Evolutionary conservation across 2,888 invertebrate genomes (phyloP).

Genomic region (Malthinus seriepunctatus): DNA sequence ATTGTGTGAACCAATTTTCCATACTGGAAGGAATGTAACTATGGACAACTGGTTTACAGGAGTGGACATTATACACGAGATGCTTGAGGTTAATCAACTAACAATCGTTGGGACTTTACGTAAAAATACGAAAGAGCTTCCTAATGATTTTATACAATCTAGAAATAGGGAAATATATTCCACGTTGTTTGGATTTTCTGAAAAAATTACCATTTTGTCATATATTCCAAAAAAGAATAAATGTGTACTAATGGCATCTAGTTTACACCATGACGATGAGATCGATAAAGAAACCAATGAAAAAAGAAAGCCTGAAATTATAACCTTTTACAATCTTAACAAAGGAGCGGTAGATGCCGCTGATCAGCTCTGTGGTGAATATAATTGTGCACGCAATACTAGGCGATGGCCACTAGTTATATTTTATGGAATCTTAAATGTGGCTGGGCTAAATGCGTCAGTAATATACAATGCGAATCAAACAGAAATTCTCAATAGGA

Average conservation of each 20-base stretch:
- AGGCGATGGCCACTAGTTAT: conserved; percentile 15
- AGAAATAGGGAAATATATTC: conserved; percentile 11
- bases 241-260: not conserved
- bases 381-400: conserved; percentile 9
- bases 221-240: not conserved
- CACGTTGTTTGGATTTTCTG: conserved; percentile 25
- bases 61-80: conserved; percentile 18
- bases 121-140: conserved; percentile 34
- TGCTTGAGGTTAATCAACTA: conserved; percentile 20
- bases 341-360: not conserved
- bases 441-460: conserved; percentile 7
- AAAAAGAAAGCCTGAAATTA: not conserved
- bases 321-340: too few relatives aligned
- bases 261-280: not conserved
- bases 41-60: conserved; percentile 24
- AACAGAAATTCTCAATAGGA: not conserved
- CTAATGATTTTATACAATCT: conserved; percentile 20
- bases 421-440: conserved; percentile 10
- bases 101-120: conserved; percentile 30
- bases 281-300: not conserved
- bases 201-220: conserved; percentile 10
- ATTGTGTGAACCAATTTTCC: conserved; percentile 9
- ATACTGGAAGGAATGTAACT: conserved; percentile 9
- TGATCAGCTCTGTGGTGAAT: not conserved
- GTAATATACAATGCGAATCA: conserved; percentile 4